These are phyloP conservation scores for Otus scops DNA, from an alignment of 2,797 vertebrate genomes.

Conservation along the genomic window DNA sequence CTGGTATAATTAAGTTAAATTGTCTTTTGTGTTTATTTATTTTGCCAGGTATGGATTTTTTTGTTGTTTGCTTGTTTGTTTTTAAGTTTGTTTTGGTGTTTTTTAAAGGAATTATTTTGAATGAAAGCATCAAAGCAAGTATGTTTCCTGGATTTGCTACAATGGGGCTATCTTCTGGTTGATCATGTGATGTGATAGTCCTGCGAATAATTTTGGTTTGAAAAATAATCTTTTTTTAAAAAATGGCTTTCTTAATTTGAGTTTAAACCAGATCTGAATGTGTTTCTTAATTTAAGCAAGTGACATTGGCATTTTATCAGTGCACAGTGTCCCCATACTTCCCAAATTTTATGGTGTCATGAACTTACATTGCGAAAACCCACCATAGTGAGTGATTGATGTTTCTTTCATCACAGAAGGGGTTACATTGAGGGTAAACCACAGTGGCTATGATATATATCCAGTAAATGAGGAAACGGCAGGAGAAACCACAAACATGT, in stretches of 20 bases:
- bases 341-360: slow-evolving; percentile 32
- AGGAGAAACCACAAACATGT: slow-evolving; percentile 39
- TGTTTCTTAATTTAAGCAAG: slow-evolving; percentile 20
- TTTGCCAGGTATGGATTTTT: background rate
- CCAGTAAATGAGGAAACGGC: background rate
- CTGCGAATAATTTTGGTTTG: slow-evolving; percentile 23
- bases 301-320: slow-evolving; percentile 14
- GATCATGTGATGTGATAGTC: background rate
- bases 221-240: slow-evolving; percentile 27
- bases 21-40: background rate
- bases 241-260: background rate
- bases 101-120: background rate
- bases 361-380: slow-evolving; percentile 26
- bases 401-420: slow-evolving; percentile 26
- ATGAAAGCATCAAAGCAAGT: background rate
- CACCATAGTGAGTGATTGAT: slow-evolving; percentile 18
- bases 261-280: slow-evolving; percentile 1
- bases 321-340: background rate
- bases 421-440: slow-evolving; percentile 28
- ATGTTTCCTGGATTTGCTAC: background rate
- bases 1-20: background rate
- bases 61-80: background rate
- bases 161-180: background rate
- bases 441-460: slow-evolving; percentile 42
- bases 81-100: background rate